phyloP scores from a whole-genome alignment of 2,888 invertebrate genomes.

The Erannis defoliaria region DNA sequence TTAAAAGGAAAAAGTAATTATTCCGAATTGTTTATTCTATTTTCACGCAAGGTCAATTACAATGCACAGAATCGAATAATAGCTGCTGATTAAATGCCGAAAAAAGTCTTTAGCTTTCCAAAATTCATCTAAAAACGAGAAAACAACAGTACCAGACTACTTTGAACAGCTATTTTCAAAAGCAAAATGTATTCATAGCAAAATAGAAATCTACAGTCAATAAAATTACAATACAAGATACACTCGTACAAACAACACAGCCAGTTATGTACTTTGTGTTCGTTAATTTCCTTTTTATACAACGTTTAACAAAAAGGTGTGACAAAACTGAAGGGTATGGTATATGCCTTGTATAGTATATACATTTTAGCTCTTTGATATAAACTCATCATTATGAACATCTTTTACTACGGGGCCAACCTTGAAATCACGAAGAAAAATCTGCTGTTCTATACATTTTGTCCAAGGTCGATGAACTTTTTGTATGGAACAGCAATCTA shows the following conservation, averaged over 20 bases:
- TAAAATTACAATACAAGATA: conserved; percentile 29
- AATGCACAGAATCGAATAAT: conserved; percentile 41
- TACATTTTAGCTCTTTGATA: no score
- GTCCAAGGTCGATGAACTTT: no score
- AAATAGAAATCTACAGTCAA: conserved; percentile 37
- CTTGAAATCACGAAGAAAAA: no score
- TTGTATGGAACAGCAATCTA: no score
- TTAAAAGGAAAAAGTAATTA: conserved; percentile 42
- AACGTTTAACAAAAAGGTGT: no score
- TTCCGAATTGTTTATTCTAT: conserved; percentile 60
- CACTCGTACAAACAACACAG: conserved; percentile 29
- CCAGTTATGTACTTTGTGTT: conserved; percentile 27
- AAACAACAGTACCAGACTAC: conserved; percentile 1
- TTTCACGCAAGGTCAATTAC: conserved; percentile 51
- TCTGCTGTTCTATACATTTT: no score
- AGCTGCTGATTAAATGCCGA: conserved; percentile 38
- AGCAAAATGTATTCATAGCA: conserved; percentile 32
- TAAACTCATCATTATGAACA: no score
- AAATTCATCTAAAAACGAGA: conserved; percentile 7
- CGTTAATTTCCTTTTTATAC: no score
- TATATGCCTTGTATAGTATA: no score
- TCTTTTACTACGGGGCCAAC: no score
- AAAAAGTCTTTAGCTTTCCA: conserved; percentile 10
- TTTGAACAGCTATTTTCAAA: conserved; percentile 26
- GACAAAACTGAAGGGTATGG: no score